Base-by-base conservation (phyloP, 2,113 vertebrate species). In the Madoqua kirkii region DNA sequence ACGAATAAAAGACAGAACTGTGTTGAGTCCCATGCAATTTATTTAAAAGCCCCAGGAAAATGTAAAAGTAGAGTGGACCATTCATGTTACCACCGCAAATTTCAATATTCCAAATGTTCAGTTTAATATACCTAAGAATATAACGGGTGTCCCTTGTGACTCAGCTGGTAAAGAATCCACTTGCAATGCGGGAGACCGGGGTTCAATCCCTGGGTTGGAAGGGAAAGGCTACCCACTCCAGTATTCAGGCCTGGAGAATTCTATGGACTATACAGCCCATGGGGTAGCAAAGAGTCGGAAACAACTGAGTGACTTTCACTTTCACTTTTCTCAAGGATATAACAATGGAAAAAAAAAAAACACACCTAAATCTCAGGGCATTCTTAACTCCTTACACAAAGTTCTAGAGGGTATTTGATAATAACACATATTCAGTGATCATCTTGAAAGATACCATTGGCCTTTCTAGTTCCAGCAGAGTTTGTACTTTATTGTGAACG, bases 171-270 rank as follows among this genome's bases (percentile, higher is more conserved):
- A 71, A 71, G n/a, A 71, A 71, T 40, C 10, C 2, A 6, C 19
- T 3, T 40, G n/a, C 19, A 71, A 71, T 40, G 10, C 0, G 1
- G n/a, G 67, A 23, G n/a, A 71, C 9, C 0, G 5, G n/a, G 67
- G n/a, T 40, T 23, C 19, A 10, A 11, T 36, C n/a, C 64, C 67
- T 23, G 19, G 67, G n/a, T 40, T 71, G n/a, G 64, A 71, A 36
- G 67, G 19, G 1, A 23, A 71, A 71, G 67, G 67, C 64, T 71
- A 23, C n/a, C 19, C 19, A 40, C 10, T 23, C 9, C n/a, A 40
- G 67, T 40, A 23, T 71, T 71, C 67, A 1, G 67, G 0, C 19
- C 67, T 71, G 19, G 67, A 71, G 19, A 71, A 23, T 40, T 40
- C n/a, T 19, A 12, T 12, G 67, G 67, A 71, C n/a, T 40, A 4